Conservation (phyloP, 2,113 vertebrate genomes). For the Phasianus colchicus region DNA sequence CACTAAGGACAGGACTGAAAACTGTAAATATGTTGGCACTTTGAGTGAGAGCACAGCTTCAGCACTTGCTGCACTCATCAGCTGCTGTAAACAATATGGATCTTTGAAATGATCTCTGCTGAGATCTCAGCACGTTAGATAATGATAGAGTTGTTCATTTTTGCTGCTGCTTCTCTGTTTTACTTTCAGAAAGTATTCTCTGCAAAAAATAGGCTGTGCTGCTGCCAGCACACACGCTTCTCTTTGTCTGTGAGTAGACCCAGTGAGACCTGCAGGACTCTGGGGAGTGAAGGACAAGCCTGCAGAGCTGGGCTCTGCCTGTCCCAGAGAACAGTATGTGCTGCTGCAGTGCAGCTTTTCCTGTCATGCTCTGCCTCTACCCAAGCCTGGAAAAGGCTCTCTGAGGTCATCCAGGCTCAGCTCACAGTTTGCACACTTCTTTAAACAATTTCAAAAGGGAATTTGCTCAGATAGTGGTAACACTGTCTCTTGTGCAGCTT, state of each 20-base stretch:
- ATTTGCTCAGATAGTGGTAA: background rate
- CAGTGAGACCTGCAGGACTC: background rate
- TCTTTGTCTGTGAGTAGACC: background rate
- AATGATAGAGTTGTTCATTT: conserved; percentile 66
- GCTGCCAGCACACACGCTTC: conserved; percentile 22
- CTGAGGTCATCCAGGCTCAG: conserved; percentile 22
- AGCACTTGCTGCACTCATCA: conserved; percentile 70
- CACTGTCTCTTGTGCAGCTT: background rate
- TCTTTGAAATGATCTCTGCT: conserved; percentile 65
- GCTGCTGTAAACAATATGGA: conserved; percentile 71
- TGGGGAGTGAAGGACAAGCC: background rate
- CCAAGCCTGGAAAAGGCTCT: background rate
- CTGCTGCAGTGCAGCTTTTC: conserved; percentile 15
- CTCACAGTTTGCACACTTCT: background rate
- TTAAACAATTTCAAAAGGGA: background rate
- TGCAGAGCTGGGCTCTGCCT: conserved; percentile 11
- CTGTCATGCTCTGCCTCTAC: background rate
- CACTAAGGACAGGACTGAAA: conserved; percentile 21
- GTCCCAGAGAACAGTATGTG: conserved; percentile 5
- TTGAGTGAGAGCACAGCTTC: conserved; percentile 25
- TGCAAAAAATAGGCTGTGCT: conserved; percentile 6
- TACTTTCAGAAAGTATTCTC: conserved; percentile 12
- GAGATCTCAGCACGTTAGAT: conserved; percentile 50
- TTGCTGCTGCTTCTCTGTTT: conserved; percentile 6
- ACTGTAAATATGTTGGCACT: conserved; percentile 56